Base-by-base conservation (phyloP, 2,888 invertebrate genomes). In the Parnassius smintheus region DNA sequence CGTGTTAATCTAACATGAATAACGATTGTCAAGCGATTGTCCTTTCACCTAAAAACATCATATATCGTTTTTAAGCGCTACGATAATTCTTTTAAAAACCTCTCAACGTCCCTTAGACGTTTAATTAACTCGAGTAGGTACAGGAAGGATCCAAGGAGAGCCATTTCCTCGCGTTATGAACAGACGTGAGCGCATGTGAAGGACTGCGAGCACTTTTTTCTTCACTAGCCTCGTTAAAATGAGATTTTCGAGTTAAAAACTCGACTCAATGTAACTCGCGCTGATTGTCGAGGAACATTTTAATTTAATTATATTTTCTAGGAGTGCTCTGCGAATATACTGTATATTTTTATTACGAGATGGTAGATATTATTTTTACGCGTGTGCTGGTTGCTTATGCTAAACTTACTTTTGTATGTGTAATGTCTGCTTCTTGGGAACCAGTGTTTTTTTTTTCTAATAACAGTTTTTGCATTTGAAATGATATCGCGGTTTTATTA, bases 41-140 rank as follows among this genome's bases (percentile, higher is more conserved):
- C 49, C 2, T 51, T 51, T 51, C 51, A 46, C 35, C 25, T 22
- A 50, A 25, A 42, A 46, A 25, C 18, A 56, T 2, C 48, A 44
- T 61, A 41, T 11, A 62, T 57, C 22, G 58, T 57, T 62, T 62
- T 61, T 44, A 59, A 59, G 45, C 48, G 57, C 66, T 77, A 76
- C 75, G 75, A 77, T 80, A 79, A 74, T 75, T 75, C 69, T 66
- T 77, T 72, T 72, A 77, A 79, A 77, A 61, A 55, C 70, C 72
- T 71, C 67, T 66, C 60, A 59, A 12, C 69, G 68, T 67, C 70
- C 70, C 73, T 75, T 70, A 71, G 75, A 77, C 76, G 76, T 83
- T 83, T 86, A 86, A 86, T 86, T 86, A 86, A 84, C 81, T 82
- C 65, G 68, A 81, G 78, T 75, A 75, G 70, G 67, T 69, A 64